Evolutionary conservation across 2,113 vertebrate genomes (phyloP).

Genomic region (Coturnix japonica): DNA sequence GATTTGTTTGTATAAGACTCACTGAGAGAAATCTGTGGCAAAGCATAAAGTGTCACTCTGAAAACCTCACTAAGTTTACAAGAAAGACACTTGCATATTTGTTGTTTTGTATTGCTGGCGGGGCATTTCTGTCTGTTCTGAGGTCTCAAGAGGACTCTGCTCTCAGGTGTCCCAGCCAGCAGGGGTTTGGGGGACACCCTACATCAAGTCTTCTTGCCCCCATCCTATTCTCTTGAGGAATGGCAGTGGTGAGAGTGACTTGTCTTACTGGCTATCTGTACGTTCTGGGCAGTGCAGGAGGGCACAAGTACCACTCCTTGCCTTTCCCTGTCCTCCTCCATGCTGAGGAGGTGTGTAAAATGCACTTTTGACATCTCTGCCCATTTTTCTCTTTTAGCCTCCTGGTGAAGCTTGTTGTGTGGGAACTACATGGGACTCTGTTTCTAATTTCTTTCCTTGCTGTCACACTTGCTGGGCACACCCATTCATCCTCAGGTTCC

Average conservation of each 20-base stretch:
- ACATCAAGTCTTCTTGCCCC: background rate
- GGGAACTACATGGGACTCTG: background rate
- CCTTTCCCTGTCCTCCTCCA: background rate
- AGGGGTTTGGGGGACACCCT: background rate
- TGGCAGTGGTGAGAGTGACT: background rate
- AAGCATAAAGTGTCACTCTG: background rate
- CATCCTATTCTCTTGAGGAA: background rate
- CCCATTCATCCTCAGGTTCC: background rate
- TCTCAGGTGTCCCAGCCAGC: background rate
- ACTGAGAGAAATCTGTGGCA: background rate
- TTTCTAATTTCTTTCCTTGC: slow-evolving; percentile 13
- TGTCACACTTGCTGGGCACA: background rate
- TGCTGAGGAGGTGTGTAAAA: background rate
- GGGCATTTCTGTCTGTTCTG: background rate
- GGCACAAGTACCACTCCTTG: accelerated
- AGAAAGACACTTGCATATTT: background rate
- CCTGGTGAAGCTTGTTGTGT: background rate
- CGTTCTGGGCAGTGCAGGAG: background rate
- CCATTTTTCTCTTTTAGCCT: background rate
- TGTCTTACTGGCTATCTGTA: background rate
- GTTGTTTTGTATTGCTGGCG: background rate
- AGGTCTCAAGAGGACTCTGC: background rate
- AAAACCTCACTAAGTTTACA: background rate
- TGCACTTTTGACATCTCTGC: background rate
- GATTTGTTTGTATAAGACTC: background rate